Evolutionary conservation across 2,113 vertebrate genomes (phyloP).

Genomic region (Thermophis baileyi): DNA sequence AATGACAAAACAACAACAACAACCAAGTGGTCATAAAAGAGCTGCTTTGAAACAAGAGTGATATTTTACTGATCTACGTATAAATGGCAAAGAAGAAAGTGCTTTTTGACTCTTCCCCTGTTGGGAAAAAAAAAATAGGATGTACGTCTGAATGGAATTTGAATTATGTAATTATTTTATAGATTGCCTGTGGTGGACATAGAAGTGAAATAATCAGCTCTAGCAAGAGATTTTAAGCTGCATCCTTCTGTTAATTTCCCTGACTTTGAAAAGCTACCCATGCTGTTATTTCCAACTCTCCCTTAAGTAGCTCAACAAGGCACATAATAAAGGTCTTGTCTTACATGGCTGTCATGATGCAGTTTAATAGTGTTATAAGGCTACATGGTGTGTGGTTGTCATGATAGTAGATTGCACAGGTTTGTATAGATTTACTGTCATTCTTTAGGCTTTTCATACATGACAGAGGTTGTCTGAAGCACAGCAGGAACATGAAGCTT

Average conservation of each 20-base stretch:
- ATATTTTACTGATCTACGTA: no score
- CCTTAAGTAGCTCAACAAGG: constrained; percentile 52
- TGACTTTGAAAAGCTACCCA: constrained; percentile 28
- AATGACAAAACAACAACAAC: no score
- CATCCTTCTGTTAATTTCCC: constrained; percentile 23
- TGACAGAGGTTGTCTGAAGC: constrained; percentile 67
- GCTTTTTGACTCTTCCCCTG: not conserved
- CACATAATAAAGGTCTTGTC: constrained; percentile 56
- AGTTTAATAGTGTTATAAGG: constrained; percentile 69
- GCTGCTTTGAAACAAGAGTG: no score
- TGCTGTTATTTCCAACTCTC: constrained; percentile 25
- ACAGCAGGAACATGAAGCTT: constrained; percentile 68
- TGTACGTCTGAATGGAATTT: not conserved
- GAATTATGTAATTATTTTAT: not conserved
- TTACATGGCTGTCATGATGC: constrained; percentile 65
- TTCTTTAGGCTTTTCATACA: constrained; percentile 60
- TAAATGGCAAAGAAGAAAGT: not conserved
- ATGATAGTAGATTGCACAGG: constrained; percentile 69
- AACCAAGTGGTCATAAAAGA: not conserved
- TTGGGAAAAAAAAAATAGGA: not conserved
- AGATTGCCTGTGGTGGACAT: not conserved
- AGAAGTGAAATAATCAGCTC: constrained; percentile 29
- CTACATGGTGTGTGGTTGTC: constrained; percentile 67
- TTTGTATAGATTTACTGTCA: constrained; percentile 82
- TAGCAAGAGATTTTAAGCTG: constrained; percentile 16